Base-by-base conservation (phyloP, 2,888 invertebrate genomes). In the Flexamia atlantica region DNA sequence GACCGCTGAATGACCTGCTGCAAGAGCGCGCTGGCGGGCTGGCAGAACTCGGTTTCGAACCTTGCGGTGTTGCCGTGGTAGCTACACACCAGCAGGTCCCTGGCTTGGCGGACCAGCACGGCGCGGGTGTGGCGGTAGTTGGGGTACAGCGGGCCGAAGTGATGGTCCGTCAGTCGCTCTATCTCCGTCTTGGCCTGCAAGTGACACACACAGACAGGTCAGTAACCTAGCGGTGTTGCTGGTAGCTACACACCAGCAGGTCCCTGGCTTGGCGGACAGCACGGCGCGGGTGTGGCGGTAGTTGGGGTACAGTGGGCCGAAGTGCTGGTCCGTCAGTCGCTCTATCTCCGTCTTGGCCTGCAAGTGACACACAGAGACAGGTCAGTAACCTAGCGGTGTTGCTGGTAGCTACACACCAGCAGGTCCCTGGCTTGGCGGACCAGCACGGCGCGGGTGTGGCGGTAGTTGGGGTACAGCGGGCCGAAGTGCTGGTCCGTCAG, bases 201-300 rank as follows among this genome's bases (percentile, higher is more conserved):
- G 7, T 36, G 36, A n/a, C n/a, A n/a, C n/a, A 50, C 4, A 50
- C 40, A 5, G 12, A 12, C 40, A 40, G 40, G 40, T 40, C 40
- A 5, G 7, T 40, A n/a, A n/a, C n/a, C n/a, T n/a, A n/a, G n/a
- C n/a, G 40, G 94, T 89, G 89, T 93, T 93, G 72, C 94, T 92
- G 92, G 90, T 93, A 95, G 87, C 92, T 92, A 89, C 93, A 93
- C 81, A 94, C 93, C 87, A 95, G 92, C 85, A 94, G 90, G 90
- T 94, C 94, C 88, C 94, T 92, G 82, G 95, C 95, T 90, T 95
- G 94, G 83, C 94, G 92, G 87, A 94, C 92, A 95, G 91, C 88
- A 93, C 92, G 88, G 92, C 91, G 88, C 92, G 91, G 84, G 92
- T 92, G 88, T 91, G 90, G 86, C 91, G 91, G 89, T 93, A 94